Evolutionary conservation across 2,113 vertebrate species (phyloP).

Genomic region (Garra rufa): DNA sequence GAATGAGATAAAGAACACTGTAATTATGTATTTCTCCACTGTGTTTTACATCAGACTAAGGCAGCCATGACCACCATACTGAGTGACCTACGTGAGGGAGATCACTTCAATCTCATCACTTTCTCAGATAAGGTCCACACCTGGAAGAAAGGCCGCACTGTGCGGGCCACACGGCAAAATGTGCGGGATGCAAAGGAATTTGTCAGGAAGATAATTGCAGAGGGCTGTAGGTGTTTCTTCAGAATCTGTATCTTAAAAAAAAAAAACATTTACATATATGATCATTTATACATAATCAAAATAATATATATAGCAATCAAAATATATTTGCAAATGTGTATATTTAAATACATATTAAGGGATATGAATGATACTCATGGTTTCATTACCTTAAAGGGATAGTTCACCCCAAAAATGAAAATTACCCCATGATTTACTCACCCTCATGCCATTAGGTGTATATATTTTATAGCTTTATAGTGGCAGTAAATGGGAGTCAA

Average conservation of each 20-base stretch:
- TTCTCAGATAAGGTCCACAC: conserved; percentile 83
- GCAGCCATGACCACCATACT: conserved; percentile 84
- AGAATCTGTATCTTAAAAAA: neutral
- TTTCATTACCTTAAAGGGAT: too few relatives aligned
- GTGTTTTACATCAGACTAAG: conserved; percentile 76
- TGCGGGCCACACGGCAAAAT: conserved; percentile 77
- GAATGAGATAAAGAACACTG: neutral
- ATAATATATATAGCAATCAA: too few relatives aligned
- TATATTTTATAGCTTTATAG: too few relatives aligned
- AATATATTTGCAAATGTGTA: too few relatives aligned
- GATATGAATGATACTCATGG: too few relatives aligned
- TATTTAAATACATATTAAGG: too few relatives aligned
- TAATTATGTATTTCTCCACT: conserved; percentile 45
- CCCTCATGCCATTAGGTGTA: too few relatives aligned
- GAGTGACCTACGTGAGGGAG: conserved; percentile 77
- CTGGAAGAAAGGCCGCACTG: conserved; percentile 79
- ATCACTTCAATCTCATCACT: conserved; percentile 86
- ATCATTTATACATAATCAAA: too few relatives aligned
- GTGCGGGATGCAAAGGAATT: conserved; percentile 80
- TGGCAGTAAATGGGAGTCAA: too few relatives aligned
- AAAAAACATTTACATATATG: too few relatives aligned
- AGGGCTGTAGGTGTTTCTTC: conserved; percentile 78
- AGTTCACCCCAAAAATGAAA: too few relatives aligned
- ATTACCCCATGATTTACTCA: too few relatives aligned
- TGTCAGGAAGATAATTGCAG: conserved; percentile 76